Evolutionary conservation across 2,113 vertebrate species (phyloP).

Genomic region (Miniopterus natalensis): DNA sequence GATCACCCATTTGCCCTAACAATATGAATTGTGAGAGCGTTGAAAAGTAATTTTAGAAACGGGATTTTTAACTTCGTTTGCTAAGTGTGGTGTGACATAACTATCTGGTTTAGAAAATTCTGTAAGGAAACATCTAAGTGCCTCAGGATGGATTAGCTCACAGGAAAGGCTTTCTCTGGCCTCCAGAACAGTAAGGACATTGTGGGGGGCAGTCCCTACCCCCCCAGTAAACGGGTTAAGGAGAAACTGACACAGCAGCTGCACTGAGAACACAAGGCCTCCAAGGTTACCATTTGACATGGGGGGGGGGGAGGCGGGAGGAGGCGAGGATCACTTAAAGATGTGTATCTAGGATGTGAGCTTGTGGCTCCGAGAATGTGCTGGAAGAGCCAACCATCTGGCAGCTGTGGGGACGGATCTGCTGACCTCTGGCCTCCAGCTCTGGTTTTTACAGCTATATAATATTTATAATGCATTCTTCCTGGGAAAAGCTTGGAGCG

Average conservation of each 20-base stretch:
- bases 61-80: neutral
- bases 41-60: neutral
- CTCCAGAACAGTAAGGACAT: neutral
- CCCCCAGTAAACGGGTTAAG: neutral
- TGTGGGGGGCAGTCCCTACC: neutral
- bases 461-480: constrained; percentile 68
- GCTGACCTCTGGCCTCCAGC: constrained; percentile 57
- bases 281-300: neutral
- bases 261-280: neutral
- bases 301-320: neutral
- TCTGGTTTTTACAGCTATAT: constrained; percentile 43
- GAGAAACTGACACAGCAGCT: neutral
- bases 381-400: constrained; percentile 11
- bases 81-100: neutral
- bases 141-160: neutral
- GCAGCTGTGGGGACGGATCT: neutral
- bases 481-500: constrained; percentile 15
- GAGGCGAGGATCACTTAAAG: neutral
- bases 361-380: constrained; percentile 14
- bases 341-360: constrained; percentile 13
- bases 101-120: neutral
- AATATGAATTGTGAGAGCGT: neutral
- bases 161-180: neutral
- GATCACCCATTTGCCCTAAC: neutral
- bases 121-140: neutral